phyloP scores from a whole-genome alignment of 1,140 invertebrate genomes.

The Bombus confusus region DNA sequence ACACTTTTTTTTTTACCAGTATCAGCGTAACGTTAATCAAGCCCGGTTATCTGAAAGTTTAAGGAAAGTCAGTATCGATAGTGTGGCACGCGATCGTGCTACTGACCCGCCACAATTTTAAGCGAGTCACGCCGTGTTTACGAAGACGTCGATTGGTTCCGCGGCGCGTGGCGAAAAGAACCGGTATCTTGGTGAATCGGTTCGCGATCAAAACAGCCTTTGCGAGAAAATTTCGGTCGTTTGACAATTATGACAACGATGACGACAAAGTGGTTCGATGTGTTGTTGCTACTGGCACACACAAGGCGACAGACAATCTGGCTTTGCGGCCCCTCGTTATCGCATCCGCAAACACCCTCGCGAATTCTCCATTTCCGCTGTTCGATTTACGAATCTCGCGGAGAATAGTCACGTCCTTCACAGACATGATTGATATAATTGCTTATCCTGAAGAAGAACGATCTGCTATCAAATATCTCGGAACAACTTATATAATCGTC shows the following conservation, averaged over 20 bases:
- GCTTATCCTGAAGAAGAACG: background rate
- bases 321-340: constrained; percentile 57
- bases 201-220: constrained; percentile 37
- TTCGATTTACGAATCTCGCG: constrained; percentile 26
- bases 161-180: constrained; percentile 24
- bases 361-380: constrained; percentile 50
- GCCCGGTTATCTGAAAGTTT: background rate
- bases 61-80: background rate
- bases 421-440: constrained; percentile 21
- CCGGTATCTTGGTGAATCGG: constrained; percentile 14
- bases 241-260: constrained; percentile 14
- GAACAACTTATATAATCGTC: background rate
- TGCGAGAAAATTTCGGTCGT: constrained; percentile 24
- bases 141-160: background rate
- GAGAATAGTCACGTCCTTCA: constrained; percentile 17
- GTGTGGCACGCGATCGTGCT: background rate
- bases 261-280: constrained; percentile 18
- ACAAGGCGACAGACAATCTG: constrained; percentile 45
- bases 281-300: constrained; percentile 51
- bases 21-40: background rate
- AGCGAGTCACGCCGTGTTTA: background rate
- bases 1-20: background rate
- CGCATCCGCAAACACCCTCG: constrained; percentile 66
- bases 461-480: background rate
- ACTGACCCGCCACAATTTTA: constrained; percentile 5